Percentiles rank a stretch among this genome's conserved stretches.
Evolutionary conservation across 1,140 invertebrate genomes (phyloP).

Genomic region (Pseudomyrmex concolor): DNA sequence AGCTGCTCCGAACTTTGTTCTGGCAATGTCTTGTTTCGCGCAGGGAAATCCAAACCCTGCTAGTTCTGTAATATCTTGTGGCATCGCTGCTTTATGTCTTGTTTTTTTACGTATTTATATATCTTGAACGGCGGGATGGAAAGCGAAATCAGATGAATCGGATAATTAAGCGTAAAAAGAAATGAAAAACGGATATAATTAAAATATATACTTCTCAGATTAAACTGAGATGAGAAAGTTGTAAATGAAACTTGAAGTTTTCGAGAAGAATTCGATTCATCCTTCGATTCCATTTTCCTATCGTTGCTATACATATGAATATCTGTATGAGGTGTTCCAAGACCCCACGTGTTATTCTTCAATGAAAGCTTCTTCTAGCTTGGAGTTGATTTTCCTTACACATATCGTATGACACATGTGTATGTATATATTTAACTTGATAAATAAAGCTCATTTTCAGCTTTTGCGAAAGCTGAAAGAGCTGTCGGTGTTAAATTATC

Average conservation of each 20-base stretch:
- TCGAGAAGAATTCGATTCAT: constrained; percentile 27
- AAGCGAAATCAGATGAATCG: constrained; percentile 34
- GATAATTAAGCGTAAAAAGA: neutral
- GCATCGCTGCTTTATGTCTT: constrained; percentile 72
- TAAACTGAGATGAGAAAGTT: constrained; percentile 10
- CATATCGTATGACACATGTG: neutral
- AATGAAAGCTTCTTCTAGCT: constrained; percentile 2
- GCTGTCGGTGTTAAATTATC: neutral
- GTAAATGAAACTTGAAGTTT: neutral
- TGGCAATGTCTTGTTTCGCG: constrained; percentile 67
- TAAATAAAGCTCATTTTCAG: too few relatives aligned
- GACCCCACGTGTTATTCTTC: constrained; percentile 18
- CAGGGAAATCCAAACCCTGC: constrained; percentile 65
- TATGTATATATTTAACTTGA: neutral
- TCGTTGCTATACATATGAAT: constrained; percentile 37
- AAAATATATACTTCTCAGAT: neutral
- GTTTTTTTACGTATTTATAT: constrained; percentile 62
- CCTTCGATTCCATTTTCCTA: constrained; percentile 31
- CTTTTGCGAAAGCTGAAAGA: neutral
- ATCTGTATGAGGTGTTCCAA: constrained; percentile 35
- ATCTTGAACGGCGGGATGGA: constrained; percentile 29
- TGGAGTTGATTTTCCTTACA: neutral
- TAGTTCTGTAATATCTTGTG: constrained; percentile 71
- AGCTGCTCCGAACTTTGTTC: constrained; percentile 59
- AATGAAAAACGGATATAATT: neutral